Conservation (phyloP, 2,113 vertebrate species). For the Macrotis lagotis region DNA sequence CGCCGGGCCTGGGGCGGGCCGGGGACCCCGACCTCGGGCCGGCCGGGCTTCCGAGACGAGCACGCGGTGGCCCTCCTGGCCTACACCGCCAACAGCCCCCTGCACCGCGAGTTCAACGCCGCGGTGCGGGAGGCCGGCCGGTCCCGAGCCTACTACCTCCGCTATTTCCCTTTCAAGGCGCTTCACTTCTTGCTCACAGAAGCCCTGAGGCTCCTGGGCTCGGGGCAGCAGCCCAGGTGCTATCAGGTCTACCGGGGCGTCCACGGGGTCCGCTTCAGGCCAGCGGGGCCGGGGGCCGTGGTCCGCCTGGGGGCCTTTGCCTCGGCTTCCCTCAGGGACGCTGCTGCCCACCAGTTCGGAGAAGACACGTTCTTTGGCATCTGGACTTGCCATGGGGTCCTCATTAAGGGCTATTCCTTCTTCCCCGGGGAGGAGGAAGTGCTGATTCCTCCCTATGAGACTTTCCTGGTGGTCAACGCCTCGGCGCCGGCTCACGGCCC, state of each 20-base stretch:
- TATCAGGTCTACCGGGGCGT: constrained; percentile 72
- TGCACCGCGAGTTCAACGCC: constrained; percentile 74
- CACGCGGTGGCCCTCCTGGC: constrained; percentile 79
- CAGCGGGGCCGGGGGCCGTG: rapidly evolving
- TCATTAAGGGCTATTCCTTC: constrained; percentile 67
- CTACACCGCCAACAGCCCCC: constrained; percentile 79
- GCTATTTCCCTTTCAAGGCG: constrained; percentile 74
- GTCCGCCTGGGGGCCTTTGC: constrained; percentile 77
- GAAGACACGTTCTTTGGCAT: constrained; percentile 79
- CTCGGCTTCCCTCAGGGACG: constrained; percentile 44
- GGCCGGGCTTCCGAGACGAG: constrained; percentile 50
- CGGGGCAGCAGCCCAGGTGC: constrained; percentile 1
- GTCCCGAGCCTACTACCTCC: constrained; percentile 68
- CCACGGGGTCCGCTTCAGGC: constrained; percentile 57
- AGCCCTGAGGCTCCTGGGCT: constrained; percentile 69
- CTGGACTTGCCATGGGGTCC: constrained; percentile 71
- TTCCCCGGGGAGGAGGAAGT: constrained; percentile 78
- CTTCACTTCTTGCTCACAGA: constrained; percentile 81
- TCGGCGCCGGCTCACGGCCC: rapidly evolving
- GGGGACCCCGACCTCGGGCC: not conserved
- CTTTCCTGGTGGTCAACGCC: constrained; percentile 65
- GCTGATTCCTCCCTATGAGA: constrained; percentile 78
- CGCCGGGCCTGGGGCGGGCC: constrained; percentile 15
- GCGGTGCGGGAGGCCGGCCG: constrained; percentile 70
- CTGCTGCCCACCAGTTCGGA: constrained; percentile 57